Conservation (phyloP, 2,113 vertebrate species). For the Hypomesus transpacificus region DNA sequence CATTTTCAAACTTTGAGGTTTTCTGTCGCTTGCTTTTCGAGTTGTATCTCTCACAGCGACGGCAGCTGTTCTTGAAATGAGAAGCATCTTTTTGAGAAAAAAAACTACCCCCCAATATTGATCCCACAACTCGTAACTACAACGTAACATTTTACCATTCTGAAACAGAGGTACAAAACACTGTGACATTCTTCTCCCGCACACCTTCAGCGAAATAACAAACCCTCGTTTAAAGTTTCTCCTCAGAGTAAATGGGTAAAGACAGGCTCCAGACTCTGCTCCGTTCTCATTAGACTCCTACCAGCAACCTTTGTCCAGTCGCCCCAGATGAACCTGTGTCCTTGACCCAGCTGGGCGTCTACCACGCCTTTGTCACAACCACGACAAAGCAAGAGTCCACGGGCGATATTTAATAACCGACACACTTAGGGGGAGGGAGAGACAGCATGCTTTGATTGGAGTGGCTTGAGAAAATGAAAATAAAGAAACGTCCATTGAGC, state of each 20-base stretch:
- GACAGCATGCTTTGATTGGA: neutral
- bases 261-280: neutral
- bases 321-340: conserved; percentile 2
- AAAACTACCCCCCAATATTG: no score
- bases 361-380: conserved; percentile 2
- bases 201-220: neutral
- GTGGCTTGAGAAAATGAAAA: no score
- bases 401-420: conserved; percentile 18
- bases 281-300: neutral
- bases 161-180: no score
- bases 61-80: no score
- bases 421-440: neutral
- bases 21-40: no score
- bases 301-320: neutral
- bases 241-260: neutral
- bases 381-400: neutral
- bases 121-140: no score
- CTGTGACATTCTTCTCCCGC: no score
- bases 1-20: neutral
- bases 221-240: neutral
- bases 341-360: conserved; percentile 18
- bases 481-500: no score
- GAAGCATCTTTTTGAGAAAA: no score
- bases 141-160: no score
- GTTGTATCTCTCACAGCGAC: no score